phyloP scores from a whole-genome alignment of 2,113 vertebrate species.

The Cyanoramphus novaezelandiae region DNA sequence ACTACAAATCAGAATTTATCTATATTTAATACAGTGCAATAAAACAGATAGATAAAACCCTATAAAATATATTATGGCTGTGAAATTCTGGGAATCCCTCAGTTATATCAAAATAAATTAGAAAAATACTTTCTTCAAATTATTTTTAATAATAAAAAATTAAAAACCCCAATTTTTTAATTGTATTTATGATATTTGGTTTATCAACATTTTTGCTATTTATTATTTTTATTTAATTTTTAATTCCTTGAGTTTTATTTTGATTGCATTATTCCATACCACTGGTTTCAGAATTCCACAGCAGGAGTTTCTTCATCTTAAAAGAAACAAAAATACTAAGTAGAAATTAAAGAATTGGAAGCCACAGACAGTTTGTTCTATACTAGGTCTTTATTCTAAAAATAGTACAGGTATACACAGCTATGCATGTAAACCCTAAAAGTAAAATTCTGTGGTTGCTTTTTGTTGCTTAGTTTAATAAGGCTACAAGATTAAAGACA shows the following conservation, averaged over 20 bases:
- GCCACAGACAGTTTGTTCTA: background rate
- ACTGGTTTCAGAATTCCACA: background rate
- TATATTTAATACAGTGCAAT: background rate
- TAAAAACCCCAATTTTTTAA: fast-evolving
- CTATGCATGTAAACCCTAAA: background rate
- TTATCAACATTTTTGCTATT: background rate
- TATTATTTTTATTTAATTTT: background rate
- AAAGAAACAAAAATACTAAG: background rate
- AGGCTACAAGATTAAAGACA: background rate
- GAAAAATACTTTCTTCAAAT: background rate
- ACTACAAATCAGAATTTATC: background rate
- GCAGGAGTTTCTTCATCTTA: background rate
- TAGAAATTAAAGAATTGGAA: background rate
- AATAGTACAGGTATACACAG: background rate
- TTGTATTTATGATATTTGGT: background rate
- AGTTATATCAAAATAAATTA: background rate
- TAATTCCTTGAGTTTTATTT: background rate
- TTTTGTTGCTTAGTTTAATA: background rate
- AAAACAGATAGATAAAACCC: background rate
- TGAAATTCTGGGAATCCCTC: background rate
- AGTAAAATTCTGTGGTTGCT: background rate
- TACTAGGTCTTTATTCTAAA: background rate
- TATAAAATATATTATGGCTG: background rate
- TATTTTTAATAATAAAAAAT: background rate
- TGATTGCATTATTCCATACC: background rate